These are phyloP conservation scores for Meandrina meandrites DNA, from an alignment of 92 coral and sea anemone species.

Conservation along the genomic window DNA sequence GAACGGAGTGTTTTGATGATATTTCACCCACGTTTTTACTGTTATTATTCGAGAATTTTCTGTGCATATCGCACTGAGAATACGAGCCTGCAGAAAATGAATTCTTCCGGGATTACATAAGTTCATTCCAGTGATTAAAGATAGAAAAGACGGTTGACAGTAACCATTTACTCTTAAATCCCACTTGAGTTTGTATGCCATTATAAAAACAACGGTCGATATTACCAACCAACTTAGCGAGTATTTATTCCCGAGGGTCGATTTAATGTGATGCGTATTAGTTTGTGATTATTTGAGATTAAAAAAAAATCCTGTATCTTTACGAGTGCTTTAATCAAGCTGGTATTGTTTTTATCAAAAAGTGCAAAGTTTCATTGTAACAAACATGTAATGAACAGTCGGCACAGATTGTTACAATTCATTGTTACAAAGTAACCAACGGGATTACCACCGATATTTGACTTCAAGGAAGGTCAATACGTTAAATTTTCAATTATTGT, in stretches of 20 bases:
- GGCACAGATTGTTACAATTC: not conserved
- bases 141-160: not conserved
- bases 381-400: not conserved
- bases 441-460: not conserved
- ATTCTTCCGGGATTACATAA: not conserved
- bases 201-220: slow-evolving; percentile 12
- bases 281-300: not conserved
- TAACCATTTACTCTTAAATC: slow-evolving; percentile 2
- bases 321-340: not conserved
- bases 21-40: slow-evolving; percentile 11
- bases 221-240: not conserved
- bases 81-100: slow-evolving; percentile 3
- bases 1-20: not conserved
- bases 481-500: not conserved
- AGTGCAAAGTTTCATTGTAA: not conserved
- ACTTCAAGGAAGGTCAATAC: not conserved
- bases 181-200: slow-evolving; percentile 15
- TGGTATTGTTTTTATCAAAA: not conserved
- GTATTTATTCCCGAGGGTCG: slow-evolving; percentile 3
- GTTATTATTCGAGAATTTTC: slow-evolving; percentile 4
- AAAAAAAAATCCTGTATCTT: not conserved
- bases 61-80: not conserved
- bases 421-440: not conserved
- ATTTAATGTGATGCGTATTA: not conserved
- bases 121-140: not conserved